Percentiles rank a stretch among this genome's conserved stretches.
These are phyloP conservation scores for Mizuhopecten yessoensis DNA, from an alignment of 1,140 invertebrate species.

Conservation along the genomic window DNA sequence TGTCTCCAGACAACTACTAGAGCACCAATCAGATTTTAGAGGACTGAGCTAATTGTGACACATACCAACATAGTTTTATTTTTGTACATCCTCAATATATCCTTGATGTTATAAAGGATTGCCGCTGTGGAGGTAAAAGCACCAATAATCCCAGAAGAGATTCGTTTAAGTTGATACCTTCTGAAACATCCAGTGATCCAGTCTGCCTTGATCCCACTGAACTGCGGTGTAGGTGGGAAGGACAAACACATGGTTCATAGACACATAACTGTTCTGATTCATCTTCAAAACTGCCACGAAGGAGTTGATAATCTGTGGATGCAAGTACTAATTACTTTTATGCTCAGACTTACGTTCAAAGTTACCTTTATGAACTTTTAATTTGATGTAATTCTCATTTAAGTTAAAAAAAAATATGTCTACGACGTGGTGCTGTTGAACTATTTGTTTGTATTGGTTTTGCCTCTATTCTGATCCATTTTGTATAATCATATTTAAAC, in stretches of 20 bases:
- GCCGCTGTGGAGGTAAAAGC: not conserved
- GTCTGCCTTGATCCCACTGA: constrained; percentile 2
- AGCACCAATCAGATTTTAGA: constrained; percentile 2
- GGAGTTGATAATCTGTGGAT: constrained; percentile 43
- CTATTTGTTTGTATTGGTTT: no score
- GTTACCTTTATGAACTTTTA: no score
- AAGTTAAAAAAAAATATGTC: no score
- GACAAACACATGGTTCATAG: not conserved
- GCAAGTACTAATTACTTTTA: no score
- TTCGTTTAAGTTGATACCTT: not conserved
- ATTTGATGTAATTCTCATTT: no score
- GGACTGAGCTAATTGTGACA: not conserved
- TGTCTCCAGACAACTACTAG: not conserved
- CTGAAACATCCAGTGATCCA: constrained; percentile 44
- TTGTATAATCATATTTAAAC: no score
- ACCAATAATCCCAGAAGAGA: not conserved
- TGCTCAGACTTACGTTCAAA: no score
- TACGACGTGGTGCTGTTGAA: no score
- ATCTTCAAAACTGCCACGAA: constrained; percentile 6
- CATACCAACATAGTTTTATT: not conserved
- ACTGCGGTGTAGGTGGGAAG: constrained; percentile 47
- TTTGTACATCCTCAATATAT: not conserved
- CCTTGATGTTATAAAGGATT: no score
- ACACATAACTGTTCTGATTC: not conserved
- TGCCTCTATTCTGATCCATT: no score